Conservation (phyloP, 2,113 vertebrate species). For the Nanger granti region DNA sequence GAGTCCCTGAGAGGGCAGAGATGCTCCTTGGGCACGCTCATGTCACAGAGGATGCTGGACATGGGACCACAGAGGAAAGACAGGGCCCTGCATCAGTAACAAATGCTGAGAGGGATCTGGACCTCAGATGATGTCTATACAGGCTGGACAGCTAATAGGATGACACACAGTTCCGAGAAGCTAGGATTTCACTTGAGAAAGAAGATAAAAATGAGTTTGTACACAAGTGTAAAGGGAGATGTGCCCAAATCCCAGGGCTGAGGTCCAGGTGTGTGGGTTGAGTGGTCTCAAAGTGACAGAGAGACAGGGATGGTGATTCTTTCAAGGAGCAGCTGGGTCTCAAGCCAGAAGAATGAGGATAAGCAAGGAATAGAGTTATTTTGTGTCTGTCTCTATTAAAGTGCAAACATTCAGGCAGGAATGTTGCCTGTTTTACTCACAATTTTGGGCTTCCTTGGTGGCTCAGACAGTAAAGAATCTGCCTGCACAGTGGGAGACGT, state of each 20-base stretch:
- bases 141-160: rapidly evolving
- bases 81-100: neutral
- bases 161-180: neutral
- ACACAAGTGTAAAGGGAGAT: too few relatives aligned
- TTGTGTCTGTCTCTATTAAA: neutral
- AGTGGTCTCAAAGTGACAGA: neutral
- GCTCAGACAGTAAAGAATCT: neutral
- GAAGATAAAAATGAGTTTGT: neutral
- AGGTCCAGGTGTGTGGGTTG: rapidly evolving
- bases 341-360: neutral
- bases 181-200: neutral
- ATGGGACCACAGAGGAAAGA: rapidly evolving
- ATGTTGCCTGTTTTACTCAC: neutral
- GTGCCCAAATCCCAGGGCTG: neutral
- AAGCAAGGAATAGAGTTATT: too few relatives aligned
- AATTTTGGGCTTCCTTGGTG: neutral
- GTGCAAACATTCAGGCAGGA: rapidly evolving
- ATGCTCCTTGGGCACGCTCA: rapidly evolving
- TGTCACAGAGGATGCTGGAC: rapidly evolving
- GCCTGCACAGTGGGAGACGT: neutral
- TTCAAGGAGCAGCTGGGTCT: neutral
- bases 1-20: rapidly evolving
- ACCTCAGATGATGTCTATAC: rapidly evolving
- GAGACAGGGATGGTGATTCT: rapidly evolving
- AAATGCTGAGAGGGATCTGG: rapidly evolving